Evolutionary conservation across 2,888 invertebrate species (phyloP).

Genomic region (Masnerella sp.): DNA sequence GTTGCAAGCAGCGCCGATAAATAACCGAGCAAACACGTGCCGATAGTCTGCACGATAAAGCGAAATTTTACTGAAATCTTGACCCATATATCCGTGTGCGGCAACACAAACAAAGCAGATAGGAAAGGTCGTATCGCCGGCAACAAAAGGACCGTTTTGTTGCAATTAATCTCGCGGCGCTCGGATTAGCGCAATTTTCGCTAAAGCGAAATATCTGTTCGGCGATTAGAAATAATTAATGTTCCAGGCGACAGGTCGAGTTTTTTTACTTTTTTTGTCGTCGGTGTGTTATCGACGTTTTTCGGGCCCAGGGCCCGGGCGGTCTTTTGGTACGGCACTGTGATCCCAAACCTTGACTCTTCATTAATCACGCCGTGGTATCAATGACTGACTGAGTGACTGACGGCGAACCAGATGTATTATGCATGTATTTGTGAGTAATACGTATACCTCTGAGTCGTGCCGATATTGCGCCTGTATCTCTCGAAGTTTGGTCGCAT

Average conservation of each 20-base stretch:
- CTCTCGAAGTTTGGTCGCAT: constrained; percentile 50
- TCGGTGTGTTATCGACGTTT: constrained; percentile 72
- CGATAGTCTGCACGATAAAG: constrained; percentile 32
- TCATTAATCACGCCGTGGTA: constrained; percentile 77
- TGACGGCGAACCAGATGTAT: constrained; percentile 73
- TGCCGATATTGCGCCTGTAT: constrained; percentile 62
- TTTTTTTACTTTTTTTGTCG: constrained; percentile 58
- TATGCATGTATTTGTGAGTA: constrained; percentile 62
- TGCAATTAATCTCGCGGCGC: constrained; percentile 47
- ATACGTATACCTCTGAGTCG: constrained; percentile 64
- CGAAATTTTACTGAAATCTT: constrained; percentile 27
- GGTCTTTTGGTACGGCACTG: constrained; percentile 67
- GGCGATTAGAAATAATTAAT: constrained; percentile 61
- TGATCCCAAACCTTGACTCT: constrained; percentile 76
- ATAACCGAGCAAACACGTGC: constrained; percentile 26
- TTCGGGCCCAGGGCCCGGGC: constrained; percentile 65
- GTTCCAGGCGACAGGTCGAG: constrained; percentile 56
- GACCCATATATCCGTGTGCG: constrained; percentile 21
- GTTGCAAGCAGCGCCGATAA: constrained; percentile 19
- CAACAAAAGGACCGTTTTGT: constrained; percentile 8
- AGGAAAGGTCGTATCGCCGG: background rate
- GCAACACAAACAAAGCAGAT: background rate
- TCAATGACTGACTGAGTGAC: constrained; percentile 76
- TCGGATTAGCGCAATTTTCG: constrained; percentile 59
- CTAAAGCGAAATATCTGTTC: constrained; percentile 57